Base-by-base conservation (phyloP, 2,797 vertebrate genomes). In the Eulemur albifrons region DNA sequence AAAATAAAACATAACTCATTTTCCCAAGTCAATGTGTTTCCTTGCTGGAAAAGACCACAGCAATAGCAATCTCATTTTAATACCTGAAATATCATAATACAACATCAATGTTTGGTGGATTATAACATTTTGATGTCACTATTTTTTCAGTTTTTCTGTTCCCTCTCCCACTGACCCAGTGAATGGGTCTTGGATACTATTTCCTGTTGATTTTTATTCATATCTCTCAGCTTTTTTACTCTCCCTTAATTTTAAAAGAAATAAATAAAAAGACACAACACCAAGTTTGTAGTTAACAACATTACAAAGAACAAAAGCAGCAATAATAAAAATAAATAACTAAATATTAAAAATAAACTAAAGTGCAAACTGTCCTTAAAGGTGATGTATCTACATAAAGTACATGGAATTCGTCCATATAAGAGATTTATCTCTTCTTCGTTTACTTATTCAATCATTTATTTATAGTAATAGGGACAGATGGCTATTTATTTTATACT, bases 1-100 rank as follows among this genome's bases (percentile, higher is more conserved):
- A 84, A 93, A 72, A 84, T 63, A 95, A 87, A 96, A 85, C 25
- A 38, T 17, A 77, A 45, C 43, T 63, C 38, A 57, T 67, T 96
- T 93, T 59, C 40, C 27, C 69, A 73, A 89, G 38, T 77, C 57
- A 40, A 0, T 48, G 7, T 79, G 52, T 59, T 91, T 83, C 27
- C 17, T 82, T 84, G 27, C 50, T 81, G 35, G 38, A 27, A 80
- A 93, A 85, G 27, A 12, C 40, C 25, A 35, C 5, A 18, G 10
- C 1, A 57, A 17, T 73, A 63, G 13, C 1, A 81, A 38, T 38
- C 15, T 13, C 11, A 57, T 82, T 75, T 52, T 59, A 40, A 94
- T 48, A 52, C 4, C 17, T 18, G 9, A 76, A 83, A 15, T 38
- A 43, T 86, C 30, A 6, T 7, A 25, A 27, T 32, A 15, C 25